Base-by-base conservation (phyloP, 1,140 invertebrate species). In the Antheraea mylitta region DNA sequence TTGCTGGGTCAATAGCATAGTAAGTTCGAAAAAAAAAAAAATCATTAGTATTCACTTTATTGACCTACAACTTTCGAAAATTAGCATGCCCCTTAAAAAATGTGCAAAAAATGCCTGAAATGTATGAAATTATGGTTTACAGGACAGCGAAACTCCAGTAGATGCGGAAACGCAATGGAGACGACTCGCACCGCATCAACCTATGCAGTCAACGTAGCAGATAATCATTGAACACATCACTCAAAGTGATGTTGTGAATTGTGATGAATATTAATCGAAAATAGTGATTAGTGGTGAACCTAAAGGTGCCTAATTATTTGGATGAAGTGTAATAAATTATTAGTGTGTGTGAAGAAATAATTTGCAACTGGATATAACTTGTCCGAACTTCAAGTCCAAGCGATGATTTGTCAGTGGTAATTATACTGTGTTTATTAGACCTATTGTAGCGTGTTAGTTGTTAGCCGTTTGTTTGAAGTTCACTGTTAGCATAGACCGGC, bases 161-260 rank as follows among this genome's bases (percentile, higher is more conserved):
- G 76, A 72, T 19, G 78, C 80, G 58, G 73, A 77, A 0, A 87
- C 79, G 66, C 83, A 85, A 59, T 89, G 86, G 87, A 70, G 87
- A 18, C 70, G 87, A 8, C 73, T 89, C 6, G 89, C 87, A 0
- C 87, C 87, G 0, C 87, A 79, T 58, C 78, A 89, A 19, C 78
- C 86, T 3, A 53, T 85, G 19, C 84, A 81, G 37, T 85, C 87
- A 16, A 78, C 87, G 64, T 89, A 89, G 82, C 87, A 79, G 48
- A 73, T 66, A 66, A 36, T 30, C 22, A 8, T 66, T 2, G 65
- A 58, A 16, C 36, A 37, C n/a, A 9, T 38, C 9, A 37, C 4
- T 18, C n/a, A 19, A 16, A 45, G 10, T 10, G 63, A 58, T 6
- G 37, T 53, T 19, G 13, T 37, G 22, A 36, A 36, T 19, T 18